phyloP scores from a whole-genome alignment of 2,888 invertebrate genomes.

The Euplexia lucipara region DNA sequence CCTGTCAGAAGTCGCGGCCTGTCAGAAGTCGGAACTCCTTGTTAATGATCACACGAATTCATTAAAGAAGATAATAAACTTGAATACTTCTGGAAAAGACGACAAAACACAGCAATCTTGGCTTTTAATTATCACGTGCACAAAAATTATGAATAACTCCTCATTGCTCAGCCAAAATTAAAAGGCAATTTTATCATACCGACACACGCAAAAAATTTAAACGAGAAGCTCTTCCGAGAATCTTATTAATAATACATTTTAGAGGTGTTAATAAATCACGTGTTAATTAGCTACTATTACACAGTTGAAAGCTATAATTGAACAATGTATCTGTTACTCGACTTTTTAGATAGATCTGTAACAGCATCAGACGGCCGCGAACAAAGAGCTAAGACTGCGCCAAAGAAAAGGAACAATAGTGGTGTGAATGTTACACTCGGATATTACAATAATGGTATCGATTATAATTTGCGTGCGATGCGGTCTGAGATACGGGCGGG shows the following conservation, averaged over 20 bases:
- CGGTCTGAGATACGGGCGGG: conserved; percentile 84
- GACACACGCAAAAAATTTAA: conserved; percentile 32
- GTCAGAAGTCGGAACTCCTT: conserved; percentile 72
- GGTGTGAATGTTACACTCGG: conserved; percentile 86
- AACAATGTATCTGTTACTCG: conserved; percentile 68
- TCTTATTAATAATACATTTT: conserved; percentile 55
- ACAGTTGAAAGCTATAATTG: conserved; percentile 73
- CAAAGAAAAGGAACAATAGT: conserved; percentile 86
- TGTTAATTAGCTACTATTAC: conserved; percentile 65
- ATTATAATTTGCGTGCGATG: conserved; percentile 91
- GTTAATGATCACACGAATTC: conserved; percentile 73
- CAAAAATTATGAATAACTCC: conserved; percentile 53
- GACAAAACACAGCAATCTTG: conserved; percentile 44
- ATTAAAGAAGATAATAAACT: conserved; percentile 65
- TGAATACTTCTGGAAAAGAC: conserved; percentile 42
- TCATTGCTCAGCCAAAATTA: conserved; percentile 30
- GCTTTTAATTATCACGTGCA: conserved; percentile 43
- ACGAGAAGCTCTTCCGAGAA: conserved; percentile 42
- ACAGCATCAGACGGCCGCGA: conserved; percentile 67
- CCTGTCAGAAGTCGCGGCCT: conserved; percentile 74
- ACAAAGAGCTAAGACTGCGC: conserved; percentile 75
- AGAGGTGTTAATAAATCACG: conserved; percentile 59
- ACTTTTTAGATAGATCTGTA: conserved; percentile 68
- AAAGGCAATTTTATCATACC: conserved; percentile 43
- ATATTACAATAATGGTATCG: conserved; percentile 91